Percentiles rank a stretch among this genome's conserved stretches.
phyloP scores from a whole-genome alignment of 1,140 invertebrate species.

The Neomicropteryx cornuta region DNA sequence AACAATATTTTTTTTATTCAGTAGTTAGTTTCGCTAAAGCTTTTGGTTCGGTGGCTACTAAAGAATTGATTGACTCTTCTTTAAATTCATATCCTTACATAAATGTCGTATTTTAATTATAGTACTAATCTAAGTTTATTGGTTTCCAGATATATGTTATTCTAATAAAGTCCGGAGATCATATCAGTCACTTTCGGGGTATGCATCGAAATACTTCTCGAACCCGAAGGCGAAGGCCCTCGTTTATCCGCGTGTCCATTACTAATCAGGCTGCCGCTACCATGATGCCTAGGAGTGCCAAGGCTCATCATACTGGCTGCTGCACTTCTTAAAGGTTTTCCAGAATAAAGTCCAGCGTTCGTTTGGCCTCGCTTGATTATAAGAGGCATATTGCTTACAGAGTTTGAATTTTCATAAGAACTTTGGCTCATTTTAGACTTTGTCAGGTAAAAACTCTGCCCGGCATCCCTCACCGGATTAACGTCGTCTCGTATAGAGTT shows the following conservation, averaged over 20 bases:
- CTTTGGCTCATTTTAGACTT: slow-evolving; percentile 25
- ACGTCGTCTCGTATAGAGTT: no score
- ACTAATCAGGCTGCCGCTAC: slow-evolving; percentile 29
- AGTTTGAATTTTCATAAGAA: slow-evolving; percentile 23
- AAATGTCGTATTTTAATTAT: no score
- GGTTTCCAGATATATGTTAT: no score
- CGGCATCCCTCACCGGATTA: slow-evolving; percentile 35
- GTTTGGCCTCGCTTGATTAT: slow-evolving; percentile 45
- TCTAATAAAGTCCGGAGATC: slow-evolving; percentile 60
- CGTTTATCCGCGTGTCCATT: no score
- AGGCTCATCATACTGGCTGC: slow-evolving; percentile 32
- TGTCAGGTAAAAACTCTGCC: slow-evolving; percentile 27
- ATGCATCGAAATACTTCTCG: slow-evolving; percentile 23
- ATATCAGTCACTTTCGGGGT: slow-evolving; percentile 55
- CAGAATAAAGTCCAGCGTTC: slow-evolving; percentile 50
- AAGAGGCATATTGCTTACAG: slow-evolving; percentile 37
- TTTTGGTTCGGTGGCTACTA: no score
- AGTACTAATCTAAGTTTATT: no score
- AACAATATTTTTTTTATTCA: no score
- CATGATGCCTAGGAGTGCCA: slow-evolving; percentile 29
- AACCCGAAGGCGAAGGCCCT: no score
- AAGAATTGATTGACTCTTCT: no score
- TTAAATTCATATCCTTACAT: no score
- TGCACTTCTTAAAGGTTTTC: slow-evolving; percentile 33
- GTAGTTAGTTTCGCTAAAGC: no score